Evolutionary conservation across 2,113 vertebrate species (phyloP).

Genomic region (Sinocyclocheilus rhinocerous): DNA sequence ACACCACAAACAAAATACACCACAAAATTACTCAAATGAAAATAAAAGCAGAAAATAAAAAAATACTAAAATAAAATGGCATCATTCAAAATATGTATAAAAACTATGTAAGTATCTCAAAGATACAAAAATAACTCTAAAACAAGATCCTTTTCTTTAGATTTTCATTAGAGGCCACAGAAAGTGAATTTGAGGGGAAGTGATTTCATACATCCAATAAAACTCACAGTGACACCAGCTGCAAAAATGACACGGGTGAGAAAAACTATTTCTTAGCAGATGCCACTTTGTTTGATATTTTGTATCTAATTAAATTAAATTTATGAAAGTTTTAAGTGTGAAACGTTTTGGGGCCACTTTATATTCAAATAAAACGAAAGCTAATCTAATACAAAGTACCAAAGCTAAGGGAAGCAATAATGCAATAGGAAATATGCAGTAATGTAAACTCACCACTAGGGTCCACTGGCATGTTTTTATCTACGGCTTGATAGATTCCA

Average conservation of each 20-base stretch:
- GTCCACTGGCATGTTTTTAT: constrained; percentile 75
- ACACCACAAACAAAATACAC: background rate
- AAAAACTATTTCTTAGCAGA: too few relatives aligned
- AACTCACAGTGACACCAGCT: too few relatives aligned
- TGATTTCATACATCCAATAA: too few relatives aligned
- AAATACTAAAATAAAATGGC: too few relatives aligned
- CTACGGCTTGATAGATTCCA: constrained; percentile 90
- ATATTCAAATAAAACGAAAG: background rate
- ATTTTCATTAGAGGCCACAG: too few relatives aligned
- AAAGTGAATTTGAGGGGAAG: too few relatives aligned
- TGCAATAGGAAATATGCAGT: background rate
- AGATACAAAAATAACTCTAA: background rate
- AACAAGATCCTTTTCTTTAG: background rate
- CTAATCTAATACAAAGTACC: background rate
- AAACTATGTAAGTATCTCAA: background rate
- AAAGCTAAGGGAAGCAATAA: background rate
- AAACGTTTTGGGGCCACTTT: background rate
- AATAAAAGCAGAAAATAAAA: background rate
- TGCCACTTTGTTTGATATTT: too few relatives aligned
- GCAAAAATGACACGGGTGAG: too few relatives aligned
- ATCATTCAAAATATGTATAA: background rate
- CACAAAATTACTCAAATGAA: background rate
- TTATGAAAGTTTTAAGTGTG: background rate
- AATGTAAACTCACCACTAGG: constrained; percentile 60
- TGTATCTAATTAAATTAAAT: too few relatives aligned